phyloP scores from a whole-genome alignment of 2,888 invertebrate species.

The Leptopterna dolabrata region DNA sequence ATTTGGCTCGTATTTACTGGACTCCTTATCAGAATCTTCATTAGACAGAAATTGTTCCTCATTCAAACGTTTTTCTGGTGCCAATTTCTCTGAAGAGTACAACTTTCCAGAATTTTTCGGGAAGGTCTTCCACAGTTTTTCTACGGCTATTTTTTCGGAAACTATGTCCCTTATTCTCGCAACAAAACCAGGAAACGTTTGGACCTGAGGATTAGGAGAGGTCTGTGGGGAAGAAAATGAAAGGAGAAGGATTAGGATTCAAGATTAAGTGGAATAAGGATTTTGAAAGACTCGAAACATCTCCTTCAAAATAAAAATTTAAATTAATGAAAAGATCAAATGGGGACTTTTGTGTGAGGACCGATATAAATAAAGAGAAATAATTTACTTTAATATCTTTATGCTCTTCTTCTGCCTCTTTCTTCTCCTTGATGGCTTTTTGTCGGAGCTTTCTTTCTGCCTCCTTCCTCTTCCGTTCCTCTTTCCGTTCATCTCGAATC shows the following conservation, averaged over 20 bases:
- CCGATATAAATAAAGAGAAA: background rate
- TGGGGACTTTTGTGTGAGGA: too few relatives aligned
- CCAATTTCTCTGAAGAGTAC: background rate
- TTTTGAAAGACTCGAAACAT: too few relatives aligned
- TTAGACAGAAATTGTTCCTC: background rate
- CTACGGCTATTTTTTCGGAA: background rate
- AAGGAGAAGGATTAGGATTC: background rate
- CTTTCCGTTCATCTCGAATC: conserved; percentile 67
- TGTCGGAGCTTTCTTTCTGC: conserved; percentile 65
- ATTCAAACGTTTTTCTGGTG: background rate
- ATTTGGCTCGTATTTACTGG: background rate
- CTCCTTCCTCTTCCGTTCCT: conserved; percentile 67
- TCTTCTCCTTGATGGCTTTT: conserved; percentile 64
- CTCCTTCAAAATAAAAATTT: too few relatives aligned
- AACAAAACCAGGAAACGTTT: conserved; percentile 28
- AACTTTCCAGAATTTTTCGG: background rate
- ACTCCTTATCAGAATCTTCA: background rate
- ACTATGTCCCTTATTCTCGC: background rate
- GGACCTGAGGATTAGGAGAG: conserved; percentile 15
- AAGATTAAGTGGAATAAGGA: background rate
- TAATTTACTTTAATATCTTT: conserved; percentile 45
- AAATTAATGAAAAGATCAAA: too few relatives aligned
- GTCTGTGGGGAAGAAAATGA: conserved; percentile 42
- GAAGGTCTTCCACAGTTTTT: background rate
- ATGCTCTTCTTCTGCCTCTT: conserved; percentile 57